phyloP scores from a whole-genome alignment of 2,797 vertebrate species.

The Eulemur coronatus region DNA sequence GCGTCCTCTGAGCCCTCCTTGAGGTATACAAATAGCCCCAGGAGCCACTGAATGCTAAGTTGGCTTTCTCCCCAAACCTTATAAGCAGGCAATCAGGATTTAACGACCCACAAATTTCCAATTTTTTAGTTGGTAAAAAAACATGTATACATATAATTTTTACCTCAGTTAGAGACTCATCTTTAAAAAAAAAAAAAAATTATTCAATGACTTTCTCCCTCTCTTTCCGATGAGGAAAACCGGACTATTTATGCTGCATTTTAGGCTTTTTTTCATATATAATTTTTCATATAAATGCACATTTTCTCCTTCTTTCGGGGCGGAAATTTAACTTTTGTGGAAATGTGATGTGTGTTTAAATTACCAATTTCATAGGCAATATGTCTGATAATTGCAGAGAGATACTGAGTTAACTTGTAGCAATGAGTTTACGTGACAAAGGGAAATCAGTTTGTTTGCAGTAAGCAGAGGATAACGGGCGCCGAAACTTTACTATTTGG shows the following conservation, averaged over 20 bases:
- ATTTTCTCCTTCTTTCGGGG: conserved; percentile 79
- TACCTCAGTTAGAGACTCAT: conserved; percentile 64
- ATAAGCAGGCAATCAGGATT: conserved; percentile 62
- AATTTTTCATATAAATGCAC: conserved; percentile 91
- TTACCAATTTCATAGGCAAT: conserved; percentile 83
- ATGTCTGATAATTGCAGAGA: conserved; percentile 86
- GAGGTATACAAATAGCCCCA: conserved; percentile 27
- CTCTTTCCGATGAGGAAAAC: conserved; percentile 63
- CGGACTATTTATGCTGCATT: conserved; percentile 72
- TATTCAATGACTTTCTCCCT: conserved; percentile 64
- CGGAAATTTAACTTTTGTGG: conserved; percentile 86
- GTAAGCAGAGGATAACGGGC: conserved; percentile 80
- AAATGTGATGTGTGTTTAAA: conserved; percentile 81
- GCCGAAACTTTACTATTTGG: conserved; percentile 83
- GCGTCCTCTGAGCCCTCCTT: neutral
- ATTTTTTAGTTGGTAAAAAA: conserved; percentile 74
- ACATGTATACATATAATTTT: conserved; percentile 62
- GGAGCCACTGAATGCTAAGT: neutral
- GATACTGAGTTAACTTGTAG: conserved; percentile 83
- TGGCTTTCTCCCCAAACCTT: conserved; percentile 52
- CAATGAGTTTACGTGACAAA: conserved; percentile 84
- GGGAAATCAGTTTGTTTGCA: conserved; percentile 79
- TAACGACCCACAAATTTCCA: conserved; percentile 63
- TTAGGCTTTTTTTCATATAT: conserved; percentile 77
- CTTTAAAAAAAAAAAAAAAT: neutral